These are phyloP conservation scores for Mesodorylaimus sp. DNA, from an alignment of 2,888 invertebrate species.

Conservation along the genomic window DNA sequence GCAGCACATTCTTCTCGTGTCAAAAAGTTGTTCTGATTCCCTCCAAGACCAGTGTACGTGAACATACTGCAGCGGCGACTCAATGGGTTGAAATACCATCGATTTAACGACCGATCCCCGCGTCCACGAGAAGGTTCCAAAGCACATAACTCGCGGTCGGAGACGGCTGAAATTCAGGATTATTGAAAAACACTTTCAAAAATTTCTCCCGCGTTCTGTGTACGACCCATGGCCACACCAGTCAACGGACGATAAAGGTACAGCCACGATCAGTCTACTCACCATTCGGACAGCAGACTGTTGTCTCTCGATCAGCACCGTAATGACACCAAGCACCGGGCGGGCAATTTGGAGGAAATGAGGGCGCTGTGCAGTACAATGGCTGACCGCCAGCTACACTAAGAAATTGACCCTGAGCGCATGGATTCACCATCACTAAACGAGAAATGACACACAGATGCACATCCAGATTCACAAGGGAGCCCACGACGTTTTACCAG, in stretches of 20 bases:
- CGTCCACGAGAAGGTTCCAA: background rate
- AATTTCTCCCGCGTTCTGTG: no score
- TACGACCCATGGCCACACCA: no score
- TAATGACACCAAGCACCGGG: slow-evolving; percentile 13
- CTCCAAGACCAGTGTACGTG: slow-evolving; percentile 16
- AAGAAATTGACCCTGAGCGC: slow-evolving; percentile 5
- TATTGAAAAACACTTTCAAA: no score
- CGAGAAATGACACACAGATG: background rate
- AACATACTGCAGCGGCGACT: slow-evolving; percentile 14
- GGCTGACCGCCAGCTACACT: background rate
- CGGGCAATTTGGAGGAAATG: slow-evolving; percentile 11
- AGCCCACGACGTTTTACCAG: slow-evolving; percentile 9
- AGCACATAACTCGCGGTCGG: no score
- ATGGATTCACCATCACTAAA: slow-evolving; percentile 12
- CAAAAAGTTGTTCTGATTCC: slow-evolving; percentile 21
- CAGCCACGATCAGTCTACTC: no score
- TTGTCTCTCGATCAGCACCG: slow-evolving; percentile 12
- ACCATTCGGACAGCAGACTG: slow-evolving; percentile 15
- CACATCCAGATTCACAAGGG: no score
- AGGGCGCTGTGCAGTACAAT: slow-evolving; percentile 1
- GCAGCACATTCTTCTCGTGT: slow-evolving; percentile 15
- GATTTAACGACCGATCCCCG: slow-evolving; percentile 11
- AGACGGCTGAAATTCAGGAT: no score
- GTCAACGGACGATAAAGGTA: no score
- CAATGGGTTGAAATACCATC: slow-evolving; percentile 16